Evolutionary conservation across 2,113 vertebrate genomes (phyloP), one percentile per base, ranked within the genome.

Genomic region (Alosa alosa): DNA sequence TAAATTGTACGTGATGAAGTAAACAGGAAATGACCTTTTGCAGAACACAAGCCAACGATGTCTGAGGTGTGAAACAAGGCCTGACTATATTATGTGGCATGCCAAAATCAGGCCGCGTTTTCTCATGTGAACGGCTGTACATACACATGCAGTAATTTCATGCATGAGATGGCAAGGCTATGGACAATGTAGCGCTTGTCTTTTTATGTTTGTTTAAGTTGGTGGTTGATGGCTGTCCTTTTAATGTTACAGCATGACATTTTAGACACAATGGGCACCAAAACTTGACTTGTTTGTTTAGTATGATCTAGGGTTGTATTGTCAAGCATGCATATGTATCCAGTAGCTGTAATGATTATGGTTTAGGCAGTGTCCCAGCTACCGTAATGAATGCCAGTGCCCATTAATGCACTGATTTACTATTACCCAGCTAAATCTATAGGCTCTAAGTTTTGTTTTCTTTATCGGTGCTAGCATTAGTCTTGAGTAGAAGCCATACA

Each of bases 21-120:
- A 78, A 78, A 78, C 72, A 78, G 72, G 72, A 78, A 78, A 15
- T 78, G 72, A 78, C 72, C 72, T 78, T 78, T 78, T 78, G 72
- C 64, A 78, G 39, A 78, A 78, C 36, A 78, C 72, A 78, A 36
- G 72, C 72, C 15, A 41, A 36, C 72, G 17, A 78, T 78, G 72
- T 36, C 13, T 78, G 72, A 78, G 72, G 72, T 78, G 72, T 78
- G 72, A 78, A 78, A 39, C 72, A 78, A 78, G 72, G 13, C 72
- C 11, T 17, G 36, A 78, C 11, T 39, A 36, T 15, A 36, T 57
- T 49, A 64, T 78, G 55, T 64, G 82, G 75, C 55, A 75, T n/a
- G 45, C 41, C 78, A 10, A 86, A 84, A 41, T 78, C 36, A 72
- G 64, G 64, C 6, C 64, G n/a, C 25, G 1, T 31, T 72, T 72